These are phyloP conservation scores for Allolobophora icterica DNA, from an alignment of 2,888 invertebrate species.

Conservation along the genomic window DNA sequence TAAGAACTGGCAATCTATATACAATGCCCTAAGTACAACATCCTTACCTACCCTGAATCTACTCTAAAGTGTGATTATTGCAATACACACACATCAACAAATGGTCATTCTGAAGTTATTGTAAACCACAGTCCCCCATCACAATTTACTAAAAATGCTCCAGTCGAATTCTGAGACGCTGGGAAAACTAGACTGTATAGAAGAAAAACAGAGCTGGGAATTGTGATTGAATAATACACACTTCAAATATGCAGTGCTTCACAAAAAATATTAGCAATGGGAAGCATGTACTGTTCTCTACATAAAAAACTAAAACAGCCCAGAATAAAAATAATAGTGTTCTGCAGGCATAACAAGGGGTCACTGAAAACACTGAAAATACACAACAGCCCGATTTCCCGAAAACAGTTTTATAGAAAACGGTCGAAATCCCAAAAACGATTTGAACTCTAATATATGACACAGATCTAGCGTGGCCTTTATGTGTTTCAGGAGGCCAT, in stretches of 20 bases:
- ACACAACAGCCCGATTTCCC: too few relatives aligned
- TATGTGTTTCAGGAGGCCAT: too few relatives aligned
- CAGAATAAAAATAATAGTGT: background rate
- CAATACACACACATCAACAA: background rate
- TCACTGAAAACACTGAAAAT: too few relatives aligned
- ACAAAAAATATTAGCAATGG: background rate
- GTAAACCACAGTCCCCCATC: background rate
- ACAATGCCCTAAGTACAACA: too few relatives aligned
- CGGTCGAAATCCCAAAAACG: too few relatives aligned
- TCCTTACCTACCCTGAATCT: background rate
- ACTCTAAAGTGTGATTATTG: background rate
- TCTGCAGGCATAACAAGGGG: background rate
- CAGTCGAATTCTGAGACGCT: background rate
- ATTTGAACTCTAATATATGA: too few relatives aligned
- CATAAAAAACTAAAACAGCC: background rate
- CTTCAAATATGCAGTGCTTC: too few relatives aligned
- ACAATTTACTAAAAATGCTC: background rate
- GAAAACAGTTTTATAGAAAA: too few relatives aligned
- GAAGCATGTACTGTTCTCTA: too few relatives aligned
- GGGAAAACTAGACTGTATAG: background rate
- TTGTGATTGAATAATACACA: background rate
- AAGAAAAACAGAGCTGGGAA: background rate
- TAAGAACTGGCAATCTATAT: too few relatives aligned
- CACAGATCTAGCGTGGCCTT: too few relatives aligned
- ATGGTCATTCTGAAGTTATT: background rate